Percentiles rank a stretch among this genome's conserved stretches.
Evolutionary conservation across 2,113 vertebrate species (phyloP).

Genomic region (Mesitornis unicolor): DNA sequence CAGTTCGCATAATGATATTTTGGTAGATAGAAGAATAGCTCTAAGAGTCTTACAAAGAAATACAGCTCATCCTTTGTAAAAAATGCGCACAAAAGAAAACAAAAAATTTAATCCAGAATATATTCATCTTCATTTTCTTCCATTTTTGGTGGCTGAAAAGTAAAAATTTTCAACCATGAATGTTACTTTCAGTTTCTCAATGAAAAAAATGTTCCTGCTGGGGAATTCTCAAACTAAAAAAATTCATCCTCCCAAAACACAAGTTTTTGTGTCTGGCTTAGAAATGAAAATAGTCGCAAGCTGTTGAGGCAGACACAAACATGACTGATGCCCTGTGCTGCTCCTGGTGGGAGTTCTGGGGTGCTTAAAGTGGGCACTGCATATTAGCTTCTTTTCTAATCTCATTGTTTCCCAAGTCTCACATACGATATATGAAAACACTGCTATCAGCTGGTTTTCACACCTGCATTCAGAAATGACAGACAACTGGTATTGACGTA

Average conservation of each 20-base stretch:
- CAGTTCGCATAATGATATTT: slow-evolving; percentile 19
- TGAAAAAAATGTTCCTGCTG: not conserved
- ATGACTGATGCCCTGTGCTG: not conserved
- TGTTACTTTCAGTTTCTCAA: not conserved
- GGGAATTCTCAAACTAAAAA: not conserved
- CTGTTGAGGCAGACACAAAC: not conserved
- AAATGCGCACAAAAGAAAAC: not conserved
- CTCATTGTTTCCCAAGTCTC: not conserved
- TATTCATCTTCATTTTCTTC: not conserved
- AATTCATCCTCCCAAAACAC: not conserved
- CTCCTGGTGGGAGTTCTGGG: not conserved
- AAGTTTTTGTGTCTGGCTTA: not conserved
- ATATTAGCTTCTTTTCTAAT: not conserved
- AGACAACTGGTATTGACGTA: not conserved
- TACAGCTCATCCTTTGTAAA: not conserved
- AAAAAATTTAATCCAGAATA: not conserved
- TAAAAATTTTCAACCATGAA: not conserved
- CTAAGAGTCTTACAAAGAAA: not conserved
- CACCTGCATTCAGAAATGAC: not conserved
- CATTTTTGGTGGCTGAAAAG: not conserved
- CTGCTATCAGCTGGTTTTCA: not conserved
- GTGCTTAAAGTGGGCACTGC: not conserved
- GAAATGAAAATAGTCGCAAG: not conserved
- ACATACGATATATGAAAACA: not conserved
- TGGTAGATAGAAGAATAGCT: not conserved